A percentile compares a stretch with the other conserved stretches of the same genome.
phyloP scores from a whole-genome alignment of 1,140 invertebrate genomes.

The Drosophila rhopaloa region DNA sequence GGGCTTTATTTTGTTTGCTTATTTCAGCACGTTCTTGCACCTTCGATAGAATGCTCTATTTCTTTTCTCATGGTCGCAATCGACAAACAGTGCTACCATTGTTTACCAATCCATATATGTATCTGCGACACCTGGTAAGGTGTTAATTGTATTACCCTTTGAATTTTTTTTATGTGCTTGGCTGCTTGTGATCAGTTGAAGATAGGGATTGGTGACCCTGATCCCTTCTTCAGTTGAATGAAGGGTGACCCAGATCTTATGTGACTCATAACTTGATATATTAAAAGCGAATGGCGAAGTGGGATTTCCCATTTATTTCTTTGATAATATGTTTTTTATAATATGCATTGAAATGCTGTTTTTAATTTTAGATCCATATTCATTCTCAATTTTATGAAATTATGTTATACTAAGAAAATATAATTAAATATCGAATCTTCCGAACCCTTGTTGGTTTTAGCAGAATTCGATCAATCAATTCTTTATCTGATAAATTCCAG shows the following conservation, averaged over 20 bases:
- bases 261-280: no score
- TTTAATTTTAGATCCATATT: no score
- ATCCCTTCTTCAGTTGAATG: not conserved
- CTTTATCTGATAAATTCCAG: not conserved
- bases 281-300: no score
- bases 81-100: conserved; percentile 11
- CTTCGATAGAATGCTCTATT: conserved; percentile 31
- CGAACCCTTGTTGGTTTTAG: not conserved
- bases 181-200: not conserved
- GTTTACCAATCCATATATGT: conserved; percentile 6
- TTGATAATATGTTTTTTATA: no score
- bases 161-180: no score
- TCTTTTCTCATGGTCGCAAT: conserved; percentile 23
- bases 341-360: no score
- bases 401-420: no score
- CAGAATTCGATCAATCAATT: conserved; percentile 14
- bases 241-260: not conserved
- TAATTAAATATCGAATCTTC: not conserved
- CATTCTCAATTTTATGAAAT: no score
- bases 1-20: conserved; percentile 13
- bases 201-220: not conserved
- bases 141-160: conserved; percentile 10
- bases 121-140: conserved; percentile 12
- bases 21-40: conserved; percentile 31
- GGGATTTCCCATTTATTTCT: no score